phyloP scores from a whole-genome alignment of 2,888 invertebrate genomes.

The Orthosia gothica region DNA sequence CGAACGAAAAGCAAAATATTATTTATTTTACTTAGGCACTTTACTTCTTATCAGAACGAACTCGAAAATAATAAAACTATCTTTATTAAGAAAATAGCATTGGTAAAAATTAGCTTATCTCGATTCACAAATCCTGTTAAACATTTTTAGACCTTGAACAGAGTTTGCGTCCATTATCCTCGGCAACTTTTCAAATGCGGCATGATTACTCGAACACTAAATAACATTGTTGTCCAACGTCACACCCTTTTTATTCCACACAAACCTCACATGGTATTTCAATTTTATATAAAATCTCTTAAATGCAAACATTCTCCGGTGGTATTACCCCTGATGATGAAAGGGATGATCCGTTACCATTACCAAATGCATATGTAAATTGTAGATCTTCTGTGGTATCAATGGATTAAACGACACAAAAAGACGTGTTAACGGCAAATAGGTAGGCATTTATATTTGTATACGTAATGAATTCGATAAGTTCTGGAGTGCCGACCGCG shows the following conservation, averaged over 20 bases:
- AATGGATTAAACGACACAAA: too few species aligned
- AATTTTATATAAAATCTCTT: slow-evolving; percentile 3
- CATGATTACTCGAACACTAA: not conserved
- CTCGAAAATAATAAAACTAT: too few species aligned
- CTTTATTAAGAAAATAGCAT: too few species aligned
- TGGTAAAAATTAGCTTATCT: too few species aligned
- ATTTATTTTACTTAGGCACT: too few species aligned
- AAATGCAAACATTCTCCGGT: not conserved
- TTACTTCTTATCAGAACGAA: too few species aligned
- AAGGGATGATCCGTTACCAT: not conserved
- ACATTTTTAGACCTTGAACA: not conserved
- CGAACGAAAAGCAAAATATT: too few species aligned
- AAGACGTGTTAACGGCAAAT: too few species aligned
- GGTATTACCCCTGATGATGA: not conserved
- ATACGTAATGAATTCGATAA: too few species aligned
- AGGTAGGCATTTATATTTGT: too few species aligned
- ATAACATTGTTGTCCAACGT: slow-evolving; percentile 17
- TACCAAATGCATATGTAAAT: not conserved
- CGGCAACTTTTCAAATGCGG: slow-evolving; percentile 5
- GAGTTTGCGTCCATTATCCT: slow-evolving; percentile 17
- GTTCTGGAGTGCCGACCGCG: too few species aligned
- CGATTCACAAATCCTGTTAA: not conserved
- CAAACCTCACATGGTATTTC: slow-evolving; percentile 1
- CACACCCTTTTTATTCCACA: slow-evolving; percentile 5
- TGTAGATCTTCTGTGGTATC: not conserved